Evolutionary conservation across 2,888 invertebrate genomes (phyloP), one percentile per base, ranked within the genome.

Genomic region (Halocaridina rubra): DNA sequence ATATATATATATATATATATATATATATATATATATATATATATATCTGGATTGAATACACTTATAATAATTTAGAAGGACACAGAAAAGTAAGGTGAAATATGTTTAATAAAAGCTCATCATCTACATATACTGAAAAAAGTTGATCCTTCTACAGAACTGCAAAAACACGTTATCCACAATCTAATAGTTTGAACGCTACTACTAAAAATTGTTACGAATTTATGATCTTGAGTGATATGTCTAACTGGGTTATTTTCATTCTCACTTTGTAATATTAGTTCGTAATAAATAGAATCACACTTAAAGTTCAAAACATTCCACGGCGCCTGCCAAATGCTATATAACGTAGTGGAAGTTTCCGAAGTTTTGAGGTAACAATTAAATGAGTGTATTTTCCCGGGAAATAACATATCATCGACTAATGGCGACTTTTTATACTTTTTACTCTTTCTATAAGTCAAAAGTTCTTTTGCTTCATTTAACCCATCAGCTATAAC

Each of bases 141-240:
- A 5, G 53, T 53, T 0, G 72, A 5, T 2, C 80, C 33, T 59
- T 72, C 80, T 46, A 59, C 24, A 24, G 24, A 24, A 80, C 72
- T 22, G n/a, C 80, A 80, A 71, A 72, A 57, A 29, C 80, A 80
- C 1, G 80, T 80, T 30, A 80, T 59, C 80, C 80, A 80, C 24
- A 72, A n/a, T 72, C 59, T 10, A 13, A 59, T 4, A 24, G 10
- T 22, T 19, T 67, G 59, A 46, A 71, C 32, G 22, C 19, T 32
- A 2, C n/a, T 30, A 13, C n/a, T 57, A 13, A 80, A 33, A 13
- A 32, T 71, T 32, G 30, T 80, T 22, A 27, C 10, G 32, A 24
- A 80, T 7, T 24, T 53, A 22, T 33, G 32, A 8, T 53, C 22
- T 8, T 8, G 19, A 7, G 71, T 22, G 27, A 30, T 13, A 71